These are phyloP conservation scores for Crocidura indochinensis DNA, from an alignment of 2,797 vertebrate species.

Conservation along the genomic window DNA sequence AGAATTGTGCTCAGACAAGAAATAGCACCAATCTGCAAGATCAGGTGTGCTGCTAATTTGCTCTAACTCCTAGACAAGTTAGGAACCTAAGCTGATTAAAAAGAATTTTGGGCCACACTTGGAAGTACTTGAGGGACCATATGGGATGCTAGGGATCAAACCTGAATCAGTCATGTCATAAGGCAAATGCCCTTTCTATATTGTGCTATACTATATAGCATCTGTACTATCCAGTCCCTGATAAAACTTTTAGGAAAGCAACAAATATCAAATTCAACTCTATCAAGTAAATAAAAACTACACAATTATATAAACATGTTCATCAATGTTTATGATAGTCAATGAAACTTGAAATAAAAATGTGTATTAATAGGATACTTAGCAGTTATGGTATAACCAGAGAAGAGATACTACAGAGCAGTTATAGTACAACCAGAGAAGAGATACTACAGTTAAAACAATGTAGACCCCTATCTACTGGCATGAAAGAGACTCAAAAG, in stretches of 20 bases:
- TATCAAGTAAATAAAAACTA: slow-evolving; percentile 38
- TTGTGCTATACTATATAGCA: too few species aligned
- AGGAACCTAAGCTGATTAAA: neutral
- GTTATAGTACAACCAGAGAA: neutral
- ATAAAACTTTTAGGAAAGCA: slow-evolving; percentile 52
- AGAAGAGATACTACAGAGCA: neutral
- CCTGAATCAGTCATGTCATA: too few species aligned
- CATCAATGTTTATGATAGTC: neutral
- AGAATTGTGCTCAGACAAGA: neutral
- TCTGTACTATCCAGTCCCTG: too few species aligned
- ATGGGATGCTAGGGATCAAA: too few species aligned
- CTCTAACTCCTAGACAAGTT: slow-evolving; percentile 24
- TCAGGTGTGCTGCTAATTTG: neutral
- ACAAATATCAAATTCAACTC: neutral
- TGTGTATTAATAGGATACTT: neutral
- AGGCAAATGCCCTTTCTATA: too few species aligned
- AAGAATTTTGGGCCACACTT: too few species aligned
- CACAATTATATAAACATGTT: neutral
- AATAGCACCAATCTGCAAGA: neutral
- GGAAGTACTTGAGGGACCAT: too few species aligned
- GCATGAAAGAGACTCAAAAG: neutral
- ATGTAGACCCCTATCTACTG: neutral
- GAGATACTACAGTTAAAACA: neutral
- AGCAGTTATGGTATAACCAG: neutral
- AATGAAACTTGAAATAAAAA: slow-evolving; percentile 7